Evolutionary conservation across 1,140 invertebrate species (phyloP), one percentile per base, ranked within the genome.

Genomic region (Nephila pilipes): DNA sequence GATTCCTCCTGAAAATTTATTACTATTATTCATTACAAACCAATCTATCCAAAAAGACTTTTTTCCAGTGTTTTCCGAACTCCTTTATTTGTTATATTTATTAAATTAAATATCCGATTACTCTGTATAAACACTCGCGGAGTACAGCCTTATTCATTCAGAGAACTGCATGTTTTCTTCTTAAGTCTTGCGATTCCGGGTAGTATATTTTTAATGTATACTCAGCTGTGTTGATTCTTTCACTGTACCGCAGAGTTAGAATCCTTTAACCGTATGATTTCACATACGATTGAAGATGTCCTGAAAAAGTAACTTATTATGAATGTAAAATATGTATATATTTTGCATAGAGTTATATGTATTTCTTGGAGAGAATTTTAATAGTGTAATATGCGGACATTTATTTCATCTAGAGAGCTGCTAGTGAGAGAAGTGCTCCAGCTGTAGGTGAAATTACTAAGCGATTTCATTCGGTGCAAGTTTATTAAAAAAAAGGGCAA

Each of bases 71-170:
- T 32, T 12, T 5, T 75, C 25, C 25, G 29, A 75, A 46, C 4
- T 36, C 18, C 65, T 75, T 32, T 75, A 29, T 75, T 75, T 75
- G 25, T 75, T 75, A 29, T 32, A 75, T 75, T 75, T 75, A 75
- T 75, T 75, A 75, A 75, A 75, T 75, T 75, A 75, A 75, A 75
- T 16, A 32, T 32, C 10, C 29, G 65, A 75, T 10, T 75, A 36
- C 25, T 20, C 65, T 75, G 65, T 32, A 75, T 18, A 36, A 75
- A 75, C 16, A 75, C 5, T n/a, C n/a, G 4, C 65, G 12, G 25
- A 1, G 57, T 58, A 22, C 25, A 12, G 16, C 65, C 29, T 75
- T 75, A 75, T 32, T 75, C 65, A 75, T 75, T 75, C 65, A 75
- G 8, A 29, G 65, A 75, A 75, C 29, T 75, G 14, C 65, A 32